Evolutionary conservation across 2,797 vertebrate species (phyloP), one percentile per base, ranked within the genome.

Genomic region (Paguma larvata): DNA sequence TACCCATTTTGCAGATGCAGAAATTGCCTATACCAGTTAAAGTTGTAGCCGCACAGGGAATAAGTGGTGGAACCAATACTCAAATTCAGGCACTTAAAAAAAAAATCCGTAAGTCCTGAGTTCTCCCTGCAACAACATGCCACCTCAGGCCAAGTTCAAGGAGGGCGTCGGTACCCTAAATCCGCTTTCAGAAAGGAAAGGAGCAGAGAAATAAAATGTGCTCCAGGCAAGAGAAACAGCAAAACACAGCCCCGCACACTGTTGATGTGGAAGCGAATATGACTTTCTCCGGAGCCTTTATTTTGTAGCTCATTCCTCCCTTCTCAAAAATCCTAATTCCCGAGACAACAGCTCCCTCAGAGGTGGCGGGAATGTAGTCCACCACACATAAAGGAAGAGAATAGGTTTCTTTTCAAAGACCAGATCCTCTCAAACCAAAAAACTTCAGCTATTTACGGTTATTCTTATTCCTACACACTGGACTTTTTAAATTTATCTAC

Each of bases 361-460:
- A 89, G n/a, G 78, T 1, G 25, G 4, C 5, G 4, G 46, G 25
- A 77, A n/a, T 9, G 27, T 7, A 27, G 41, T n/a, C 62, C 72
- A 53, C 30, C 18, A 2, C 4, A 21, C 19, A 1, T 6, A 18
- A 59, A 59, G 16, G 38, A 88, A 82, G 32, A 41, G 13, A 14
- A 6, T 0, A n/a, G 8, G 30, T 92, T 85, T 56, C 16, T 68
- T 93, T 80, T 25, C 67, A 53, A 93, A 79, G 27, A 44, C 21
- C 48, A 48, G 23, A 80, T 44, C 12, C 27, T 92, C 85, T 80
- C 65, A 82, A 85, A 67, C n/a, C 88, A 92, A 96, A 87, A 65
- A 84, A 77, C 13, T 46, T 62, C 12, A 41, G 46, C 48, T 80
- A 78, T 13, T 16, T 46, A 79, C 51, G 32, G n/a, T 59, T 97